Base-by-base conservation (phyloP, 2,113 vertebrate genomes). In the Sterrhoptilus dennistouni region DNA sequence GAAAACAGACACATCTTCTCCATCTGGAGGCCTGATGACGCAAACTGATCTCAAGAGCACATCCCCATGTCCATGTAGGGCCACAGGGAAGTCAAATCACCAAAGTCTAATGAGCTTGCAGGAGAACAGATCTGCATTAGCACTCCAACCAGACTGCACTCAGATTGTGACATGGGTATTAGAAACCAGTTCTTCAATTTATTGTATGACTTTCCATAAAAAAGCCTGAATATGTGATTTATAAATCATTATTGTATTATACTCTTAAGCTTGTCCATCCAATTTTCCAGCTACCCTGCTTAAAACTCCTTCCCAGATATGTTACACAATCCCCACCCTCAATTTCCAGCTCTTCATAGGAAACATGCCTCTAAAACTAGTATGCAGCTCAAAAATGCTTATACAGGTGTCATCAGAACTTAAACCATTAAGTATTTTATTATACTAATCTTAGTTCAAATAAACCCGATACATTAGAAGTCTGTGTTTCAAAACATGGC, bases 111-210 rank as follows among this genome's bases (percentile, higher is more conserved):
- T 0, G 1, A 23, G 40, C 11, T 31, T 50, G 36, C 7, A 64
- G 38, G 24, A 74, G 22, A 87, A n/a, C 28, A 64, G 44, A 50
- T 19, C 31, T 33, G 20, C 44, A 47, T 63, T 35, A 72, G 6
- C 0, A 1, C 28, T 85, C 38, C 68, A 65, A 50, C 7, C 24
- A 90, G 44, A 42, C 11, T 0, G 0, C 56, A 36, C n/a, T 61
- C 8, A 2, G 35, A 61, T 14, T 3, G 1, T 0, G 1, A 63
- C 28, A 60, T 0, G 0, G 61, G 4, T 14, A 22, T 85, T 22
- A 78, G n/a, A 42, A 90, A 68, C 3, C 16, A 12, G 29, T 44
- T 66, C 36, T 83, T 35, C 5, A 11, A 47, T 63, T 83, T 52
- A 85, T 12, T 2, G 0, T 6, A 52, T 24, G 22, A 87, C 12